Evolutionary conservation across 1,140 invertebrate species (phyloP), one percentile per base, ranked within the genome.

Genomic region (Lucilia sericata): DNA sequence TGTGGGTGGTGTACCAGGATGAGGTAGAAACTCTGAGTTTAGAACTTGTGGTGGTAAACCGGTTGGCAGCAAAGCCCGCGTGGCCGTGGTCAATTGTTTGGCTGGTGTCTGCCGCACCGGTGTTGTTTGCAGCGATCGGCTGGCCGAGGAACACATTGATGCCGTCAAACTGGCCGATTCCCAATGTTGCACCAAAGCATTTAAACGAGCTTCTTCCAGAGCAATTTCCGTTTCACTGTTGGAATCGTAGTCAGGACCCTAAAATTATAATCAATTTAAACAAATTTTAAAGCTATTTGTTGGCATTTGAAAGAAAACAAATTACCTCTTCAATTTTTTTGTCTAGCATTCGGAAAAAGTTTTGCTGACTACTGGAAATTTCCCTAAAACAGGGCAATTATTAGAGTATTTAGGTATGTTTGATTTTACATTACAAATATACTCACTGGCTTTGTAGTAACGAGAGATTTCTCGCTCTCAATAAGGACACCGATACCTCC

Each of bases 321-420:
- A 92, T 93, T 93, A 97, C 96, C 91, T 95, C 95, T 91, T 96
- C 95, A 89, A 97, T 97, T 93, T 97, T 97, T 89, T 96, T 96
- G 88, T 97, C 96, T 86, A 97, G 92, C 96, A 97, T 96, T 90
- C 94, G 95, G 93, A 97, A 97, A 92, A 97, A 97, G 88, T 97
- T 96, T 88, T 96, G 93, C 91, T 97, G 96, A 91, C 96, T 97
- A 84, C 94, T 94, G 76, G 96, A 97, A 89, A 96, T 94, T 92
- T 96, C 96, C 91, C 96, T 96, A 93, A 19, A 94, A 95, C 87
- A 25, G 74, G 74, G 70, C 80, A 84, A 51, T 51, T n/a, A 36
- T 19, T 82, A 82, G 30, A 65, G 34, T 51, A 60, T 60, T 65
- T 30, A 30, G 14, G 51, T 9, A 65, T 42, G 21, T 5, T 8